phyloP scores from a whole-genome alignment of 2,888 invertebrate species.

The Pheosia gnoma region DNA sequence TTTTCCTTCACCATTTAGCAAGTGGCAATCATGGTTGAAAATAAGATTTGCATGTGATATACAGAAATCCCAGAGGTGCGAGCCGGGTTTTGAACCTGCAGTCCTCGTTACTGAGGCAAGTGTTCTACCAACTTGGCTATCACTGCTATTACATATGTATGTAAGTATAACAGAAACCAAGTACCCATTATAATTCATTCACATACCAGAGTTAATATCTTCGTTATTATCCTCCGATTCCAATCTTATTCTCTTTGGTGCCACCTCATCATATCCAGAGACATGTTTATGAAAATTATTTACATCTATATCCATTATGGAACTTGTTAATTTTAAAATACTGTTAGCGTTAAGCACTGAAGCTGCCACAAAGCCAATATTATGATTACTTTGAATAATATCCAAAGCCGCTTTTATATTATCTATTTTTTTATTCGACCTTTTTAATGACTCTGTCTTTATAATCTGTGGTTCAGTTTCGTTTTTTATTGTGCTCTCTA shows the following conservation, averaged over 20 bases:
- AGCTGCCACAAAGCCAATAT: slow-evolving; percentile 13
- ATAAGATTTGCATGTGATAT: too few relatives aligned
- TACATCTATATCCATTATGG: neutral
- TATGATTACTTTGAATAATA: slow-evolving; percentile 34
- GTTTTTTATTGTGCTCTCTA: slow-evolving; percentile 5
- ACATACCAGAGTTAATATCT: neutral
- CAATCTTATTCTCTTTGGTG: neutral
- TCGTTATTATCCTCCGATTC: neutral
- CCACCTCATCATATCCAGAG: neutral
- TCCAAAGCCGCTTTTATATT: slow-evolving; percentile 33
- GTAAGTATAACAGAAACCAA: too few relatives aligned
- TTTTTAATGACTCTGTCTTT: neutral
- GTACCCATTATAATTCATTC: too few relatives aligned
- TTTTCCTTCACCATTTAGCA: too few relatives aligned
- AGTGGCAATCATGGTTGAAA: too few relatives aligned
- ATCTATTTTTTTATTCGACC: slow-evolving; percentile 9
- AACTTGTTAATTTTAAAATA: slow-evolving; percentile 7
- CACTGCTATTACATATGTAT: too few relatives aligned
- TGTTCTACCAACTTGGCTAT: too few relatives aligned
- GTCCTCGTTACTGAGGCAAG: too few relatives aligned
- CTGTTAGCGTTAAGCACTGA: slow-evolving; percentile 6
- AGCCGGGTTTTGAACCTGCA: too few relatives aligned
- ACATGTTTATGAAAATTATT: neutral
- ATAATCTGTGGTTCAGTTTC: slow-evolving; percentile 4
- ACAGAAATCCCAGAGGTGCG: too few relatives aligned